Base-by-base conservation (phyloP, 2,113 vertebrate species). In the Passer montanus region DNA sequence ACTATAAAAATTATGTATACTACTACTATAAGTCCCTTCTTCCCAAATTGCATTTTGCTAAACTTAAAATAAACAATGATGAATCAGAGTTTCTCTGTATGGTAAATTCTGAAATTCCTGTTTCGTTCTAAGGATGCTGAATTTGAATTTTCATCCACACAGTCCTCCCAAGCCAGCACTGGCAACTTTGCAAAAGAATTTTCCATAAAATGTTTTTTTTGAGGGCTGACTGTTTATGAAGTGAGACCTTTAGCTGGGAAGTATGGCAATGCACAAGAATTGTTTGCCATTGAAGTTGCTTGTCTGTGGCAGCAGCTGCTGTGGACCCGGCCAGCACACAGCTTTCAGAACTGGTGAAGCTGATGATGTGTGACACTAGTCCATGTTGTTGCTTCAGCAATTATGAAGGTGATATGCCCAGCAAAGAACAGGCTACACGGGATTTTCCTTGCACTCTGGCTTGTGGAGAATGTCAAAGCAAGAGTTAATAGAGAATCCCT, bases 321-420 rank as follows among this genome's bases (percentile, higher is more conserved):
- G 5, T 37, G 52, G 31, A 16, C 31, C 44, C 39, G n/a, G 20
- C 30, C 50, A 78, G 30, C 24, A 47, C 20, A 6, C 1, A 11
- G 3, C 53, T 68, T 67, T 56, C 37, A 82, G 49, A 82, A 7
- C 52, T 0, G 0, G 9, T 26, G 55, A 64, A 53, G 37, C 4
- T 70, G 43, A 20, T 15, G 28, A 13, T 19, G 24, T 76, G 22
- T 27, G 19, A 24, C 6, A 28, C 7, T 2, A 33, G 4, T 37
- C 15, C 13, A 11, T 63, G 60, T 33, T 56, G 22, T 15, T 60
- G 7, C 13, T 75, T 64, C 33, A 24, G 39, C 63, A 47, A 50
- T 35, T 60, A 7, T 23, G 20, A 52, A 75, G 31, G 23, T 63
- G 37, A 7, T 33, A 20, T 19, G 20, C 13, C 15, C 37, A 64